phyloP scores from a whole-genome alignment of 2,888 invertebrate genomes.

The Calameuta filiformis region DNA sequence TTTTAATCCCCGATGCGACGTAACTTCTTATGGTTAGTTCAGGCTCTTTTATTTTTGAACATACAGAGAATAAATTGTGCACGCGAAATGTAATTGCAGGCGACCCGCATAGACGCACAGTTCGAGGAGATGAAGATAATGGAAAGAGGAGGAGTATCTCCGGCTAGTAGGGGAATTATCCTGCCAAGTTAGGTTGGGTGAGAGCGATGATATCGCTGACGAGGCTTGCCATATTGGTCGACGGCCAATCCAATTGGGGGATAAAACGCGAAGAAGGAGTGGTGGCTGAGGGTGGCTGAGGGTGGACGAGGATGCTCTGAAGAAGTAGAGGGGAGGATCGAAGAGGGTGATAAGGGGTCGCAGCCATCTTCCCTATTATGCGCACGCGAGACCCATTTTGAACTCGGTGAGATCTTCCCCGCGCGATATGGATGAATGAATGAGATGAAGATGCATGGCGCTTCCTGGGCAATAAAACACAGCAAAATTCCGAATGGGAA shows the following conservation, averaged over 20 bases:
- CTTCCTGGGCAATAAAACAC: conserved; percentile 35
- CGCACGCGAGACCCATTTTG: conserved; percentile 33
- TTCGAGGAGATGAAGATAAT: no score
- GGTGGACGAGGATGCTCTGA: conserved; percentile 7
- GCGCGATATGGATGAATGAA: conserved; percentile 24
- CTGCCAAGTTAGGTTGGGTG: no score
- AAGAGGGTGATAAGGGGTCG: conserved; percentile 50
- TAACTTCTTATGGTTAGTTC: no score
- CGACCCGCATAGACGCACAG: no score
- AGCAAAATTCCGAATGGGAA: not conserved
- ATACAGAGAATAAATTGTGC: no score
- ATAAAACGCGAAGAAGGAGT: conserved; percentile 6
- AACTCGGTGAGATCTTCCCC: not conserved
- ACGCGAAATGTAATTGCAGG: no score
- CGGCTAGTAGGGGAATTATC: no score
- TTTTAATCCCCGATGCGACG: no score
- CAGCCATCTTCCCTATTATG: conserved; percentile 52
- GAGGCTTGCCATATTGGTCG: conserved; percentile 62
- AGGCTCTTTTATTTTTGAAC: no score
- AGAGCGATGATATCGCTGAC: conserved; percentile 62
- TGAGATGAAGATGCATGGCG: conserved; percentile 39
- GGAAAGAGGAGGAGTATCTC: no score
- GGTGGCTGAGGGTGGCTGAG: conserved; percentile 57
- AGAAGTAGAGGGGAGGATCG: not conserved
- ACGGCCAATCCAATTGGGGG: conserved; percentile 58